These are phyloP conservation scores for Luperina testacea DNA, from an alignment of 2,888 invertebrate genomes.

Conservation along the genomic window DNA sequence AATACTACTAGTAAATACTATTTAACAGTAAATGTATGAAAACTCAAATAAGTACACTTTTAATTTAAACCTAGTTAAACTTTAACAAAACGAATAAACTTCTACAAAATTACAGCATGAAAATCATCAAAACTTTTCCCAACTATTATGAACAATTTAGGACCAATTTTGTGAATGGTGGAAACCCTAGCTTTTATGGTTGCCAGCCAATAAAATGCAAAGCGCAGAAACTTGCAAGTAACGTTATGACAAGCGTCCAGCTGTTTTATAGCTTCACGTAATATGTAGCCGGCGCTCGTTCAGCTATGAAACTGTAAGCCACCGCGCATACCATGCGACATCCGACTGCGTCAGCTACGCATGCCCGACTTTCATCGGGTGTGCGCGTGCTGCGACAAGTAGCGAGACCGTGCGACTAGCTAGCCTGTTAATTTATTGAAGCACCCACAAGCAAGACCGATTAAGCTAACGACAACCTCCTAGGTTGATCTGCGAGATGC, in stretches of 20 bases:
- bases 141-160: slow-evolving; percentile 38
- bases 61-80: not conserved
- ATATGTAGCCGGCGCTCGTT: slow-evolving; percentile 44
- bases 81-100: slow-evolving; percentile 7
- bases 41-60: not conserved
- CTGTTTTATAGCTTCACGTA: slow-evolving; percentile 48
- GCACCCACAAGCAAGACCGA: not conserved
- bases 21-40: not conserved
- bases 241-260: slow-evolving; percentile 60
- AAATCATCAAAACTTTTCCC: slow-evolving; percentile 5
- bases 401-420: not conserved
- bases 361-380: not conserved
- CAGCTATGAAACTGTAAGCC: slow-evolving; percentile 43
- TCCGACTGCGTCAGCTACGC: not conserved
- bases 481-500: not conserved
- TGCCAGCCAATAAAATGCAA: slow-evolving; percentile 71
- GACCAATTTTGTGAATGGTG: slow-evolving; percentile 24
- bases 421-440: not conserved
- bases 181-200: slow-evolving; percentile 45
- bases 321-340: not conserved
- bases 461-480: too few relatives aligned
- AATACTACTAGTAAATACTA: too few relatives aligned
- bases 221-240: slow-evolving; percentile 69
- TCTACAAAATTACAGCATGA: not conserved
- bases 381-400: not conserved